Evolutionary conservation across 1,140 invertebrate species (phyloP).

Genomic region (Polyergus mexicanus): DNA sequence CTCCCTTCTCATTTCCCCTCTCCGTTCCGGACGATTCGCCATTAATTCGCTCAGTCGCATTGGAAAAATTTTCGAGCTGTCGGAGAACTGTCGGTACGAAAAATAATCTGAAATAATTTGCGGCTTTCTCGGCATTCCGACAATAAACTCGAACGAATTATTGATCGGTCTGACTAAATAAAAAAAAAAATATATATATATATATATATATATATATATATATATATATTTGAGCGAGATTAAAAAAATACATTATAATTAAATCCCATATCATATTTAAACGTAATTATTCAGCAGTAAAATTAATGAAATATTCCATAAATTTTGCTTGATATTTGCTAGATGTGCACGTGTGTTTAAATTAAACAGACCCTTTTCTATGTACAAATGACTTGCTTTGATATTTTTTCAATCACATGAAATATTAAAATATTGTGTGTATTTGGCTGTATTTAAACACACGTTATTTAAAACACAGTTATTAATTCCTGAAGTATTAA

Average conservation of each 20-base stretch:
- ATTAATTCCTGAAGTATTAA: conserved; percentile 12
- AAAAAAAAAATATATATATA: neutral
- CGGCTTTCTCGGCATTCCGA: conserved; percentile 1
- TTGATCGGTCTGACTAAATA: neutral
- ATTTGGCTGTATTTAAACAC: neutral
- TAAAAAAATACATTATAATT: conserved; percentile 22
- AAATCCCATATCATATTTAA: conserved; percentile 18
- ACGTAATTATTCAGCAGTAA: conserved; percentile 14
- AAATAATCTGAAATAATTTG: conserved; percentile 21
- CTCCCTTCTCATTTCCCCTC: conserved; percentile 25
- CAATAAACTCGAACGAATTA: conserved; percentile 18
- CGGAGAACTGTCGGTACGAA: neutral
- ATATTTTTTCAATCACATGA: conserved; percentile 21
- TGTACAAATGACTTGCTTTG: neutral
- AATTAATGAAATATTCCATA: conserved; percentile 30
- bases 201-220: no score
- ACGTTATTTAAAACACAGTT: conserved; percentile 20
- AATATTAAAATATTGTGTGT: conserved; percentile 13
- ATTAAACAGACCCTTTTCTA: conserved; percentile 21
- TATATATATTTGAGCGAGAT: conserved; percentile 31
- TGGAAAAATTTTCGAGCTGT: conserved; percentile 22
- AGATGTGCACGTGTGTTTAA: neutral
- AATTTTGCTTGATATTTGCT: conserved; percentile 29
- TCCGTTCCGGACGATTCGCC: conserved; percentile 40
- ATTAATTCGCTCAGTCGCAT: conserved; percentile 38